phyloP scores from a whole-genome alignment of 2,113 vertebrate species.

The Trinectes maculatus region DNA sequence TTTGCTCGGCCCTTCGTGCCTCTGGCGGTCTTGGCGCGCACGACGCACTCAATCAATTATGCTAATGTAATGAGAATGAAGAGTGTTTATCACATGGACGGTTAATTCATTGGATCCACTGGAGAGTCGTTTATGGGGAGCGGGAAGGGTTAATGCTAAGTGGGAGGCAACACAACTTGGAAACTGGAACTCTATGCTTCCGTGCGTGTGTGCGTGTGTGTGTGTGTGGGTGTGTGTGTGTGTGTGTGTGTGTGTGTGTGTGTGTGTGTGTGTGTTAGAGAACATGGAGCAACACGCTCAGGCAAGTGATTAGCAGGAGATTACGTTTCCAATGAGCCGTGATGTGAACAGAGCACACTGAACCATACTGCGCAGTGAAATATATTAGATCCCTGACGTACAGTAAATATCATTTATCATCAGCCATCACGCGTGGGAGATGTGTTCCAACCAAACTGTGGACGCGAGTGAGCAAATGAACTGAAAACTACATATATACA shows the following conservation, averaged over 20 bases:
- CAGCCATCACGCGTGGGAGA: constrained; percentile 12
- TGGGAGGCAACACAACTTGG: constrained; percentile 34
- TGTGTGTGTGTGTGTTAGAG: constrained; percentile 10
- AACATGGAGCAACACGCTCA: constrained; percentile 39
- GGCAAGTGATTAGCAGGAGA: constrained; percentile 62
- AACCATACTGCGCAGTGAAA: constrained; percentile 33
- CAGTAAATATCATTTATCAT: constrained; percentile 51
- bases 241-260: constrained; percentile 13
- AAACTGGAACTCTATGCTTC: constrained; percentile 19
- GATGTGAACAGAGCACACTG: constrained; percentile 45
- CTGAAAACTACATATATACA: constrained; percentile 7
- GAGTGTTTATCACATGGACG: constrained; percentile 56
- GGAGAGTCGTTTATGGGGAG: constrained; percentile 51
- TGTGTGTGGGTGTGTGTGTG: constrained; percentile 10
- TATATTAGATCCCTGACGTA: constrained; percentile 32
- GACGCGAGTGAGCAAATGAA: constrained; percentile 27
- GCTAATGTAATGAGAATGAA: constrained; percentile 69
- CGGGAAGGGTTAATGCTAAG: constrained; percentile 61
- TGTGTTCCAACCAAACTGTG: constrained; percentile 26
- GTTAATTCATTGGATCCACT: constrained; percentile 47
- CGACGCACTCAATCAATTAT: constrained; percentile 74
- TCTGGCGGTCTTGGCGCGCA: constrained; percentile 66
- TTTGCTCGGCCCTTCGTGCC: constrained; percentile 53
- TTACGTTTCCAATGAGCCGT: constrained; percentile 70
- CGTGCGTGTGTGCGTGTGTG: constrained; percentile 10